A percentile compares a stretch with the other conserved stretches of the same genome.
Conservation (phyloP, 2,888 invertebrate genomes). For the Hoplodrina blanda region DNA sequence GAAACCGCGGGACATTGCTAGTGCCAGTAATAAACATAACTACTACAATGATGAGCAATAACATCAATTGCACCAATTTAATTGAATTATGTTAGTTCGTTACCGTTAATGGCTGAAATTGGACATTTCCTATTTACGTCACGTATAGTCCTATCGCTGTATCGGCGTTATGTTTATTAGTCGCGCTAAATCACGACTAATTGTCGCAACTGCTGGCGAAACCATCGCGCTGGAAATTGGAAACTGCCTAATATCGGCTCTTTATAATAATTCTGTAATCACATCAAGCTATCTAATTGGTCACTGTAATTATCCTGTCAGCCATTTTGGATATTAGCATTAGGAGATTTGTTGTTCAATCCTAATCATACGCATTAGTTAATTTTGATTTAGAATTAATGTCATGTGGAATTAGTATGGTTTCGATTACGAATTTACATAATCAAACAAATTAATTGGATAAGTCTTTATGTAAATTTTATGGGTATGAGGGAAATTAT, state of each 20-base stretch:
- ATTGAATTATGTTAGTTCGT: conserved; percentile 65
- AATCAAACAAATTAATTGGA: conserved; percentile 15
- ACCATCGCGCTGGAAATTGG: conserved; percentile 56
- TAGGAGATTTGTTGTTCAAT: not conserved
- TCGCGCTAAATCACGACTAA: conserved; percentile 75
- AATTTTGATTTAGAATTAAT: conserved; percentile 10
- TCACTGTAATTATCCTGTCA: conserved; percentile 9
- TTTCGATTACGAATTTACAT: conserved; percentile 4
- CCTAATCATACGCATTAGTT: not conserved
- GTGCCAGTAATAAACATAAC: not conserved
- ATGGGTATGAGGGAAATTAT: conserved; percentile 3
- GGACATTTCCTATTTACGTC: conserved; percentile 71
- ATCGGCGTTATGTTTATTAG: conserved; percentile 72
- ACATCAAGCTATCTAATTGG: conserved; percentile 29
- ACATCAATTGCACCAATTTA: conserved; percentile 56
- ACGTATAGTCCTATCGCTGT: conserved; percentile 68
- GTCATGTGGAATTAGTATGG: not conserved
- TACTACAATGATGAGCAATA: conserved; percentile 4
- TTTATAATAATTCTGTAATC: conserved; percentile 48
- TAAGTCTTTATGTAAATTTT: conserved; percentile 10
- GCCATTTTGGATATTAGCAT: conserved; percentile 9
- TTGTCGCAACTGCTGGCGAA: conserved; percentile 66
- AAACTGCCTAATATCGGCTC: conserved; percentile 50
- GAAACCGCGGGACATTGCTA: not conserved
- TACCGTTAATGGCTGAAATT: conserved; percentile 55